phyloP scores from a whole-genome alignment of 2,888 invertebrate species.

The Trichogramma dendrolimi region DNA sequence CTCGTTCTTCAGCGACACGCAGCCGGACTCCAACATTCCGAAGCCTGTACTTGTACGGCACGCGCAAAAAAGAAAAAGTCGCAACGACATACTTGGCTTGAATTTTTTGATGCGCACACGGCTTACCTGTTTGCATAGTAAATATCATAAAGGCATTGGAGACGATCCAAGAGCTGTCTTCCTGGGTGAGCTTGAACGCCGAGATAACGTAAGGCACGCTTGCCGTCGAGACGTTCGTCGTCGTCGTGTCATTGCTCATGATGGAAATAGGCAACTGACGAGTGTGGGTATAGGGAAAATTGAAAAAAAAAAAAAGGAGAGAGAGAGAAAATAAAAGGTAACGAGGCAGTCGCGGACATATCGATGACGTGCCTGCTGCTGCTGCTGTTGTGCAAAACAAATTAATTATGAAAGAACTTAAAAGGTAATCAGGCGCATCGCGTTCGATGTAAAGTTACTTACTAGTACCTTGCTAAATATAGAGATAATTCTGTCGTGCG shows the following conservation, averaged over 20 bases:
- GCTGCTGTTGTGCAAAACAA: slow-evolving; percentile 34
- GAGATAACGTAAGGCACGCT: slow-evolving; percentile 36
- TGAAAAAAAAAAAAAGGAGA: neutral
- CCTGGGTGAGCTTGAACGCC: slow-evolving; percentile 64
- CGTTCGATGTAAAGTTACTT: no score
- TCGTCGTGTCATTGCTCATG: neutral
- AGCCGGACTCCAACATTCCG: slow-evolving; percentile 89
- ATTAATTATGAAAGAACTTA: slow-evolving; percentile 37
- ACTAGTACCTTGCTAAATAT: no score
- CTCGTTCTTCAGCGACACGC: slow-evolving; percentile 89
- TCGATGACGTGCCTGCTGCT: slow-evolving; percentile 20
- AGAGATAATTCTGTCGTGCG: no score
- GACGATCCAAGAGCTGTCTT: slow-evolving; percentile 85
- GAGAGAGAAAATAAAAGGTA: neutral
- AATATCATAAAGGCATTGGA: slow-evolving; percentile 87
- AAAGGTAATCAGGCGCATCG: neutral
- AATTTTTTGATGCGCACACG: neutral
- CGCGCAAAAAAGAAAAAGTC: no score
- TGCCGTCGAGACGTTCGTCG: slow-evolving; percentile 27
- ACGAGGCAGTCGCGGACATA: neutral
- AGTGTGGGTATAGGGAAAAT: slow-evolving; percentile 9
- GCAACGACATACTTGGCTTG: no score
- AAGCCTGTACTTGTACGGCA: slow-evolving; percentile 64
- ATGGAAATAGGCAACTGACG: neutral
- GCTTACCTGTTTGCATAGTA: slow-evolving; percentile 85